A percentile compares a stretch with the other conserved stretches of the same genome.
Conservation (phyloP, 2,888 invertebrate genomes). For the Drosophila ezoana region DNA sequence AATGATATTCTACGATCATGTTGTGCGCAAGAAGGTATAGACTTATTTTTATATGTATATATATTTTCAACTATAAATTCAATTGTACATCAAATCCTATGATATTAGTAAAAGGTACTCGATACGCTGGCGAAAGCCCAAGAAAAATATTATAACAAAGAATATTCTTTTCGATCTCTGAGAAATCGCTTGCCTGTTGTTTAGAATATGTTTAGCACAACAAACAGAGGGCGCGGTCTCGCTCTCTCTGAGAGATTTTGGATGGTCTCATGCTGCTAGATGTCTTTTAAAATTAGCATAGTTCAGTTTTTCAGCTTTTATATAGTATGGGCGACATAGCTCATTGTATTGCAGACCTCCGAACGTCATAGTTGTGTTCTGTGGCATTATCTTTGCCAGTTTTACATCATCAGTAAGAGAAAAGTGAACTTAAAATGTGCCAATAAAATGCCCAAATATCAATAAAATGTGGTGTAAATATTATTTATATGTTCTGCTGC, state of each 20-base stretch:
- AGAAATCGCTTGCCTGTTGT: conserved; percentile 50
- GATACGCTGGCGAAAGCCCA: conserved; percentile 30
- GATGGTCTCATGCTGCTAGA: neutral
- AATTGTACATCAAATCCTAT: conserved; percentile 15
- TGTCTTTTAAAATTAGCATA: conserved; percentile 72
- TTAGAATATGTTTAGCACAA: conserved; percentile 82
- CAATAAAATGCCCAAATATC: conserved; percentile 20
- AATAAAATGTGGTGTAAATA: conserved; percentile 48
- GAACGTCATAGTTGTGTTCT: conserved; percentile 50
- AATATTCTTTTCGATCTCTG: conserved; percentile 3
- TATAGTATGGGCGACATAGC: conserved; percentile 40
- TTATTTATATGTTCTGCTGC: conserved; percentile 22
- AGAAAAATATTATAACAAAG: conserved; percentile 6
- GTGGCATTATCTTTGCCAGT: conserved; percentile 14
- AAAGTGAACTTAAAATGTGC: conserved; percentile 1
- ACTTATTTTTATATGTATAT: neutral
- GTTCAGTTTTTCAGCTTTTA: conserved; percentile 22
- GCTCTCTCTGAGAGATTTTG: neutral
- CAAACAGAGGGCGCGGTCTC: conserved; percentile 63
- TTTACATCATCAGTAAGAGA: conserved; percentile 72
- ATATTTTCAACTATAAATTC: neutral
- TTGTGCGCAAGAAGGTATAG: conserved; percentile 87
- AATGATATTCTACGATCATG: conserved; percentile 92
- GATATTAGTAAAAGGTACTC: conserved; percentile 26
- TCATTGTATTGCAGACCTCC: conserved; percentile 61